Evolutionary conservation across 2,888 invertebrate species (phyloP), one percentile per base, ranked within the genome.

Genomic region (Therioaphis trifolii): DNA sequence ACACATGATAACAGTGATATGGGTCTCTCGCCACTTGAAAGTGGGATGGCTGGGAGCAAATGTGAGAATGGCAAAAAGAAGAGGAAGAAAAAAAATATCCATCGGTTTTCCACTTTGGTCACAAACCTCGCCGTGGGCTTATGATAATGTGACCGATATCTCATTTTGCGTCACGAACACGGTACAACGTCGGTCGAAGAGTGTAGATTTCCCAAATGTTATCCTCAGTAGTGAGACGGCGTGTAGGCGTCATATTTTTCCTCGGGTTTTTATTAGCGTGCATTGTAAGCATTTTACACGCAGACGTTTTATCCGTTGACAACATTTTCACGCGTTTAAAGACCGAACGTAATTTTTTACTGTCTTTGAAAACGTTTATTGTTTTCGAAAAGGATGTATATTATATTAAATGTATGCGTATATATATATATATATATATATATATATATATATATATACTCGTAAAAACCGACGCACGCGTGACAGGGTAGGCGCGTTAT

Each of bases 61-160:
- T 5, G 35, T 5, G 35, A 35, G 35, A 35, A 35, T 3, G 35
- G 35, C n/a, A n/a, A 35, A 35, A 7, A 35, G 35, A 35, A 35
- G 35, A 35, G 35, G 7, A 35, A 35, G 35, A 35, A 7, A 35
- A 7, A 35, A 35, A 35, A 35, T 5, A 35, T 5, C 35, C 3
- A 35, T 7, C 35, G 35, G n/a, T n/a, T n/a, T 35, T 35, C 35
- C 35, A 7, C 35, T 7, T 35, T 3, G 35, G 35, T n/a, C n/a
- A n/a, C 46, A 2, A 12, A 15, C 14, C 12, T 49, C 46, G 29
- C 21, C 11, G 14, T 1, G 21, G n/a, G 4, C 35, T 46, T 66
- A 66, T 15, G 49, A 66, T 77, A 66, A 66, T 35, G 35, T 66
- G 21, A 49, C 49, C 29, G 21, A 66, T 52, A 49, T 77, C 18